Base-by-base conservation (phyloP, 92 coral and sea anemone genomes). In the Bergia sp. region DNA sequence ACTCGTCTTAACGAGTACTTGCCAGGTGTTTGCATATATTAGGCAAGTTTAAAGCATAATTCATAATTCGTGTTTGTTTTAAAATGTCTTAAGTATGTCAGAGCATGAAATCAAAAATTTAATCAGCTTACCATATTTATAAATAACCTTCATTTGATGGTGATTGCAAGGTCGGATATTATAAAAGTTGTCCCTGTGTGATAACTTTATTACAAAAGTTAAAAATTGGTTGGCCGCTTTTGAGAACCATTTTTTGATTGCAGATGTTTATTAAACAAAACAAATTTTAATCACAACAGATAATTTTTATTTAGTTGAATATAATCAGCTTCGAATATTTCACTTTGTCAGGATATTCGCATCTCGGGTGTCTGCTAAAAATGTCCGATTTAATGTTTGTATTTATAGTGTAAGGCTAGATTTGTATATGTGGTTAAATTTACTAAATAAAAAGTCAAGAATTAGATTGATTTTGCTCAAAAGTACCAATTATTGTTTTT, bases 11-110 rank as follows among this genome's bases (percentile, higher is more conserved):
- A 79, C 85, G 23, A 57, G 85, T 57, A 40, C 47, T 40, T 38
- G 8, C 83, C 85, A 80, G 85, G 38, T 80, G 85, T 38, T 58
- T 80, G 85, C 85, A 80, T 80, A 45, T 37, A 80, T 80, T 80
- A 80, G 41, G 16, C 72, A 57, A 80, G 37, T 61, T 23, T 57
- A 80, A 53, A 66, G 7, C 61, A 37, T 7, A 29, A 11, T 79
- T 36, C 10, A 57, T 15, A 57, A 37, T 80, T 37, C 16, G 83
- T 49, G 44, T 80, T 53, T 49, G 36, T 61, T 21, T 55, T 53
- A 18, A 53, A 53, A 11, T 2, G 58, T 53, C 3, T 80, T 36
- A 80, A 80, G 37, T 36, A 37, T 66, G 49, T 15, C 85, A 80
- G 57, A 21, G n/a, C 72, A 57, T 12, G 29, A 80, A 53, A 61